Evolutionary conservation across 2,797 vertebrate genomes (phyloP), one percentile per base, ranked within the genome.

Genomic region (Aldrovandia affinis): DNA sequence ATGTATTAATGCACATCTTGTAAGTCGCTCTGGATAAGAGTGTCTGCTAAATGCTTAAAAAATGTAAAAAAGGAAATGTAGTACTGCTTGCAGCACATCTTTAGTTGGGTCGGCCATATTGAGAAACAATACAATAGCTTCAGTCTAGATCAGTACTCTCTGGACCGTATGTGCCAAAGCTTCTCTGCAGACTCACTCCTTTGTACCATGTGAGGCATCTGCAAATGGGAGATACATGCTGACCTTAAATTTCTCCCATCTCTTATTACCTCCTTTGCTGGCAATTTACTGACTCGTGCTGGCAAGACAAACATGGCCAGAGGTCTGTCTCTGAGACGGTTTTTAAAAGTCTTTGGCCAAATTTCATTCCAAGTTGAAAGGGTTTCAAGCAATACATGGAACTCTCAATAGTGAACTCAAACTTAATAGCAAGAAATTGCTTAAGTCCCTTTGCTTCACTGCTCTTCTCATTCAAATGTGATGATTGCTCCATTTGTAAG

Each of bases 341-440:
- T 28, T 79, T 79, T 78, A 1, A 54, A 54, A 82, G 39, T 78
- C 75, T 78, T 36, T 59, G 82, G 65, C 50, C 7, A 59, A 77
- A 33, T 77, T 39, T 57, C 42, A 79, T 33, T 61, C 82, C 39
- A 47, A 83, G 55, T 65, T 79, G 14, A 63, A 78, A 79, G 28
- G 75, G 25, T 20, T 61, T 42, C 36, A 10, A 63, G 57, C 9
- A 65, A 59, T 54, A 47, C 83, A 30, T 65, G 42, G 42, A 65
- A 22, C 59, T 42, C 59, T 7, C 14, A 42, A 68, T 14, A 33
- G 44, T 65, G 75, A 84, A 22, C 20, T 78, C 18, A 78, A 78
- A 78, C 3, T 52, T 78, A 78, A 50, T 33, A 18, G 47, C 77
- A 25, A 30, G 47, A 54, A 50, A 79, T 79, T 30, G n/a, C 44